Percentiles rank a stretch among this genome's conserved stretches.
phyloP scores from a whole-genome alignment of 2,113 vertebrate species.

The Seriola quinqueradiata region DNA sequence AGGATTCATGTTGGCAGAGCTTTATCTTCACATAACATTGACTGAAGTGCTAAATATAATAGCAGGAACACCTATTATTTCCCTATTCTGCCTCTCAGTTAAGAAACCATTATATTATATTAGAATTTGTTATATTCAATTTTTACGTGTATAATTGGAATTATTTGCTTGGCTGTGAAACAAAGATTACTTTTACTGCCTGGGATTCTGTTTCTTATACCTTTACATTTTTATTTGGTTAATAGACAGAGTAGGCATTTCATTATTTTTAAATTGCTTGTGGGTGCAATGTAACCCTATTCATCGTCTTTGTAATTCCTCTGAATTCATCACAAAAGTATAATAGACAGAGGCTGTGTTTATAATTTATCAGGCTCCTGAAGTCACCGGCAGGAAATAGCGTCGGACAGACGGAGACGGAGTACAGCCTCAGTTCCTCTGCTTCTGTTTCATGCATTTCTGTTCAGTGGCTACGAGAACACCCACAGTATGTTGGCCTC shows the following conservation, averaged over 20 bases:
- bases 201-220: not conserved
- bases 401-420: not conserved
- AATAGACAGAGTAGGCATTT: not conserved
- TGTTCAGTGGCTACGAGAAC: conserved; percentile 3
- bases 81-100: not conserved
- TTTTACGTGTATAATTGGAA: conserved; percentile 4
- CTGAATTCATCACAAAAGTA: conserved; percentile 37
- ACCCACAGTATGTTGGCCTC: not conserved
- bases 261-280: conserved; percentile 39
- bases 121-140: conserved; percentile 2
- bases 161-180: conserved; percentile 4
- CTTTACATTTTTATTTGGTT: conserved; percentile 1
- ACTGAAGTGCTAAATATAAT: conserved; percentile 24
- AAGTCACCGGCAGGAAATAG: conserved; percentile 14
- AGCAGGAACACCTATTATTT: conserved; percentile 22
- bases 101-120: conserved; percentile 16
- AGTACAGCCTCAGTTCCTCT: conserved; percentile 14
- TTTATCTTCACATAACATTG: conserved; percentile 32
- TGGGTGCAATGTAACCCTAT: conserved; percentile 20
- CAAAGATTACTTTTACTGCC: not conserved
- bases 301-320: conserved; percentile 26
- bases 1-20: conserved; percentile 4
- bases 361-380: conserved; percentile 20
- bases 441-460: conserved; percentile 14
- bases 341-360: not conserved